A percentile compares a stretch with the other conserved stretches of the same genome.
These are phyloP conservation scores for Malthinus seriepunctatus DNA, from an alignment of 2,888 invertebrate genomes.

Conservation along the genomic window DNA sequence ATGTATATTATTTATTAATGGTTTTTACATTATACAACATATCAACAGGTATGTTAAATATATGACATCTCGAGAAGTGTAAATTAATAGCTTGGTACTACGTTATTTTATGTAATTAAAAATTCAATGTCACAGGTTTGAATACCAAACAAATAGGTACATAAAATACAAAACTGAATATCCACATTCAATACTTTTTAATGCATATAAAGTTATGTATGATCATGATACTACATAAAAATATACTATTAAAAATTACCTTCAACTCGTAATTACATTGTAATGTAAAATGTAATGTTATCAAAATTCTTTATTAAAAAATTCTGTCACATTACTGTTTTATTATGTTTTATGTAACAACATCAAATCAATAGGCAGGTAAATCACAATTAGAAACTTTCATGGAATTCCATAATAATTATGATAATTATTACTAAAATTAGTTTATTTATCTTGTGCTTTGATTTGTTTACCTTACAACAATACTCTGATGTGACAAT, in stretches of 20 bases:
- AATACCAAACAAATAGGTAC: neutral
- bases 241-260: neutral
- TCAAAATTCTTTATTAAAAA: too few relatives aligned
- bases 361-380: too few relatives aligned
- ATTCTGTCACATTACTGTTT: neutral
- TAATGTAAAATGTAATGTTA: too few relatives aligned
- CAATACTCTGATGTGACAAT: too few relatives aligned
- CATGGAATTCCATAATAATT: too few relatives aligned
- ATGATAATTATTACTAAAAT: too few relatives aligned
- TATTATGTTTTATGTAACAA: neutral
- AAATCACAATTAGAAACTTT: too few relatives aligned
- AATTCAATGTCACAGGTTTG: constrained; percentile 20
- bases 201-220: neutral
- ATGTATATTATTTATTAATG: too few relatives aligned
- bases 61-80: constrained; percentile 17
- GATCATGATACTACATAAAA: neutral
- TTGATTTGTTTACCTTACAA: too few relatives aligned
- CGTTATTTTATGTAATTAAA: constrained; percentile 10
- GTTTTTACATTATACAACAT: neutral
- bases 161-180: too few relatives aligned
- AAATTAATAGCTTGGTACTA: constrained; percentile 20
- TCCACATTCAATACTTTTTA: neutral
- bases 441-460: too few relatives aligned
- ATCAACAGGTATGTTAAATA: constrained; percentile 7
- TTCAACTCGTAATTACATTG: neutral